A percentile compares a stretch with the other conserved stretches of the same genome.
These are phyloP conservation scores for Cyphomyrus plagiostoma DNA, from an alignment of 2,113 vertebrate genomes.

Conservation along the genomic window DNA sequence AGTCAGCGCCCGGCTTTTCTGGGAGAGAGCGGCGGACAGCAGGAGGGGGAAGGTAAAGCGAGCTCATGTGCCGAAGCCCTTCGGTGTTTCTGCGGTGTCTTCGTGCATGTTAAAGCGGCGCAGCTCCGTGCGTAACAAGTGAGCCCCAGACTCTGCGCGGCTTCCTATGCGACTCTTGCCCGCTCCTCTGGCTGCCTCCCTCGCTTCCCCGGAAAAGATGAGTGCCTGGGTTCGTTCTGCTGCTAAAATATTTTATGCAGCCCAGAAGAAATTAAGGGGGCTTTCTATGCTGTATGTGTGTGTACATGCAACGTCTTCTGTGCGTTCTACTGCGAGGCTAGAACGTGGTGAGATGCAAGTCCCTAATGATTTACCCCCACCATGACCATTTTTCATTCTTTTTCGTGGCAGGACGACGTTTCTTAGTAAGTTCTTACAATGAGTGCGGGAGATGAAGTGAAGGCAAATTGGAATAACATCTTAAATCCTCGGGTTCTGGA, in stretches of 20 bases:
- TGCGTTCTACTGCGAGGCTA: background rate
- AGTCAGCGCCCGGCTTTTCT: slow-evolving; percentile 40
- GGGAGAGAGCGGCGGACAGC: background rate
- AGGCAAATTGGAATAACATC: background rate
- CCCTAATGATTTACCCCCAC: background rate
- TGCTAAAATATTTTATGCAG: slow-evolving; percentile 32
- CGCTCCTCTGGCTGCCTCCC: background rate
- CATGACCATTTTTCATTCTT: background rate
- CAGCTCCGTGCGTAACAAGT: slow-evolving; percentile 39
- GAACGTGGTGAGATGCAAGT: too few species aligned
- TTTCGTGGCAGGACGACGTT: background rate
- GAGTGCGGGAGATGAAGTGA: background rate
- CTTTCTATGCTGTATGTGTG: background rate
- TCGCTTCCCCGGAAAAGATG: background rate
- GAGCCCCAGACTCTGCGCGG: slow-evolving; percentile 12
- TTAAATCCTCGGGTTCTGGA: background rate
- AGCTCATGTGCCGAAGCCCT: background rate
- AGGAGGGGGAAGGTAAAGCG: slow-evolving; percentile 8
- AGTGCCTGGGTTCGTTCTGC: slow-evolving; percentile 10
- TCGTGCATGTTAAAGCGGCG: background rate
- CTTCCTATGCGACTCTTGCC: background rate
- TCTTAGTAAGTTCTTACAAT: background rate
- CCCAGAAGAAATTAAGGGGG: background rate
- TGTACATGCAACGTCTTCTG: background rate
- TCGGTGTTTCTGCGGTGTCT: background rate